Base-by-base conservation (phyloP, 2,888 invertebrate genomes). In the Cephus pulcher region DNA sequence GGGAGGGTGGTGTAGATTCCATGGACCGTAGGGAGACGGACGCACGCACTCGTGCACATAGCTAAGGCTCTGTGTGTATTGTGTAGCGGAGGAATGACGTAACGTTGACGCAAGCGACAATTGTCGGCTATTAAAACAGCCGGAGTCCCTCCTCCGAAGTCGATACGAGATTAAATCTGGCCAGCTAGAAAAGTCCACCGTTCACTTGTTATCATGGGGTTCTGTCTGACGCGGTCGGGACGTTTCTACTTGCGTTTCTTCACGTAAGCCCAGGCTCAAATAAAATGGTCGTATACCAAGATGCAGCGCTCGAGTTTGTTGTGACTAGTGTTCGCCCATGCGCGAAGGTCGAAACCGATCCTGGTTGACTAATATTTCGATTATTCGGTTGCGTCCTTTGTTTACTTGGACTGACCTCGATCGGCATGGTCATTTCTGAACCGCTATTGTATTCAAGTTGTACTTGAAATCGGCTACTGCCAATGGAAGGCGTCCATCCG, bases 31-130 rank as follows among this genome's bases (percentile, higher is more conserved):
- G 56, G 35, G 35, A 15, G 3, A 40, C 15, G 15, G 12, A 23
- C 15, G 56, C 15, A 56, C 56, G 56, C 56, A 56, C 56, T 56
- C 9, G 23, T 0, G 9, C 9, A 23, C 56, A 0, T 9, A 23
- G 56, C 23, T 56, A 9, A 9, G 56, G 15, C 23, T 56, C 56
- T 23, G 56, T 56, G 23, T 56, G 23, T 23, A 2, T 56, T 9
- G 23, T 56, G 23, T 56, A 56, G 9, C 9, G 23, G 23, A 56
- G 56, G 81, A 80, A 81, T 88, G 89, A 89, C 89, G 88, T 88
- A 86, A 87, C 85, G 86, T 84, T 88, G 88, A 88, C 88, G 88
- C 83, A 89, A 88, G 86, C 86, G 85, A 86, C 88, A 88, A 88
- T 89, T 87, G 88, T 87, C 82, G 86, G 84, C 86, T 81, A 86